A percentile compares a stretch with the other conserved stretches of the same genome.
Evolutionary conservation across 2,888 invertebrate species (phyloP).

Genomic region (Agapostemon virescens): DNA sequence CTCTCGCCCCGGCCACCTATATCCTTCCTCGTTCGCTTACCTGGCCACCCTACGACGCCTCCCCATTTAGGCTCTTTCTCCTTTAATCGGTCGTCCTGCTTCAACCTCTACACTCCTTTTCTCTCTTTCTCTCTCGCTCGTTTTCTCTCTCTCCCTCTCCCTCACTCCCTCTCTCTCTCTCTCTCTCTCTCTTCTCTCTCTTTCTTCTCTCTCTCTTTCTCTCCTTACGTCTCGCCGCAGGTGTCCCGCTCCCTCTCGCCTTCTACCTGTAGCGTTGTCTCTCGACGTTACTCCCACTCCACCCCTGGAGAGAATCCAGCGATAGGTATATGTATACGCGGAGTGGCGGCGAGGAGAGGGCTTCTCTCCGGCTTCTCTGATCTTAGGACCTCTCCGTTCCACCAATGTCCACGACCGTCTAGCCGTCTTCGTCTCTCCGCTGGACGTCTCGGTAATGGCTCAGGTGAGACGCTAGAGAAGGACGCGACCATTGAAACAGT

Average conservation of each 20-base stretch:
- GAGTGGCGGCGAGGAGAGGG: slow-evolving; percentile 51
- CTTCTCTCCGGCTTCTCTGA: slow-evolving; percentile 30
- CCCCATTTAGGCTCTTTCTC: slow-evolving; percentile 61
- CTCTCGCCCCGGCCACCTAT: slow-evolving; percentile 44
- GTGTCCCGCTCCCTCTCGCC: slow-evolving; percentile 24
- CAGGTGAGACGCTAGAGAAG: slow-evolving; percentile 47
- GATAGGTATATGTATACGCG: slow-evolving; percentile 38
- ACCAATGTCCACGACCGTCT: slow-evolving; percentile 1
- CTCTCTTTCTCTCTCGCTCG: slow-evolving; percentile 13
- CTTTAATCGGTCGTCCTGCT: slow-evolving; percentile 36
- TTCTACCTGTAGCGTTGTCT: slow-evolving; percentile 17
- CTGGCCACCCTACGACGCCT: slow-evolving; percentile 59
- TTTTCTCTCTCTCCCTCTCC: slow-evolving; percentile 12
- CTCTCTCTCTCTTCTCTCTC: slow-evolving; percentile 14
- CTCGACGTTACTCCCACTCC: slow-evolving; percentile 48
- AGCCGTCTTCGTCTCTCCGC: slow-evolving; percentile 27
- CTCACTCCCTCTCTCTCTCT: slow-evolving; percentile 32
- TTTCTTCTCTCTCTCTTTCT: slow-evolving; percentile 4
- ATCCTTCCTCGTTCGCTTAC: slow-evolving; percentile 56
- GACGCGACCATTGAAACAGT: slow-evolving; percentile 25
- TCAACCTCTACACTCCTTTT: slow-evolving; percentile 7
- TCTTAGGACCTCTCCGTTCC: slow-evolving; percentile 19
- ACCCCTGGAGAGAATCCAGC: slow-evolving; percentile 42
- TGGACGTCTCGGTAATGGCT: slow-evolving; percentile 41
- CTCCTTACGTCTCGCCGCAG: slow-evolving; percentile 23